Evolutionary conservation across 2,797 vertebrate species (phyloP).

Genomic region (Notamacropus eugenii): DNA sequence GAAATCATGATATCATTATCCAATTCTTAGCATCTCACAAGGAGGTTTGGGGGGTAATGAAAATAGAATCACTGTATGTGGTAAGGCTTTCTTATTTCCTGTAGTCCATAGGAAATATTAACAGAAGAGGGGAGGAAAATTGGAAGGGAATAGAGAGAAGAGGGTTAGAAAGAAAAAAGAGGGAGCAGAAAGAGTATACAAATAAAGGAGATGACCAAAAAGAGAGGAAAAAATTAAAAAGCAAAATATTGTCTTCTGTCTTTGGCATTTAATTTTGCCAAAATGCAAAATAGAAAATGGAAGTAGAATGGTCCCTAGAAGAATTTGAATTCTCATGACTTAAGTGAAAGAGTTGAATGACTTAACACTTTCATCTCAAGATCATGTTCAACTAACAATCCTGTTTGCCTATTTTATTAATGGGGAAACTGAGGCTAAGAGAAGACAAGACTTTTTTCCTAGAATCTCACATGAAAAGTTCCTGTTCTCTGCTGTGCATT

Average conservation of each 20-base stretch:
- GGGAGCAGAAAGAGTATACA: background rate
- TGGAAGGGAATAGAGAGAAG: background rate
- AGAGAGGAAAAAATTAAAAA: background rate
- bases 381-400: background rate
- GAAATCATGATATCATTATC: background rate
- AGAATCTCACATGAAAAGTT: background rate
- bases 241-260: background rate
- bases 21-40: background rate
- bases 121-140: background rate
- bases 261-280: background rate
- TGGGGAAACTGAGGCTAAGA: background rate
- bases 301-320: background rate
- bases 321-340: background rate
- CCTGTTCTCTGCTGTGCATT: background rate
- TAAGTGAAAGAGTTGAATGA: background rate
- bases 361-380: background rate
- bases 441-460: background rate
- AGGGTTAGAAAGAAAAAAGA: background rate
- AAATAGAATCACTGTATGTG: background rate
- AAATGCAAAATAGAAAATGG: background rate
- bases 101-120: background rate
- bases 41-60: background rate
- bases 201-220: background rate
- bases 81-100: background rate
- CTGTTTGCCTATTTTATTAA: background rate